Conservation (phyloP, 1,140 invertebrate genomes). For the Araneus ventricosus region DNA sequence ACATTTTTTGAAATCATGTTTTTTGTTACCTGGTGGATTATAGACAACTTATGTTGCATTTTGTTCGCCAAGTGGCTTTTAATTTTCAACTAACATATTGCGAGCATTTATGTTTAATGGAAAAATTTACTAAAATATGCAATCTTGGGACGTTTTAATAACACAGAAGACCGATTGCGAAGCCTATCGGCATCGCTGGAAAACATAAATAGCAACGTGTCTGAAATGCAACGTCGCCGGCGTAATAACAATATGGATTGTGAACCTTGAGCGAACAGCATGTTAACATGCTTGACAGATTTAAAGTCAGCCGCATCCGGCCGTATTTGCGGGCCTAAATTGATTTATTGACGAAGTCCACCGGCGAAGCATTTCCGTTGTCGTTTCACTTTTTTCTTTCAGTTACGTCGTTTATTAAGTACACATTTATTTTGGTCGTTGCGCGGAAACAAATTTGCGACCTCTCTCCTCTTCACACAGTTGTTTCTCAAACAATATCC, state of each 20-base stretch:
- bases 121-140: too few species aligned
- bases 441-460: not conserved
- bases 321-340: not conserved
- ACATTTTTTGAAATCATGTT: too few species aligned
- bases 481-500: constrained; percentile 10
- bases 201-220: not conserved
- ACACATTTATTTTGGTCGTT: not conserved
- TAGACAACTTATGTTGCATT: too few species aligned
- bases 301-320: not conserved
- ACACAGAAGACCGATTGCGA: too few species aligned
- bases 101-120: too few species aligned
- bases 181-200: not conserved
- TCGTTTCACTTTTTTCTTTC: constrained; percentile 4
- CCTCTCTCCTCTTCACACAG: not conserved
- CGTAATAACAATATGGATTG: not conserved
- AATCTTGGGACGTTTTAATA: too few species aligned
- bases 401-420: not conserved
- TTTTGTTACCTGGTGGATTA: too few species aligned
- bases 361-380: constrained; percentile 21
- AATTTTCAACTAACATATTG: too few species aligned
- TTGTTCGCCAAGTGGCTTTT: too few species aligned
- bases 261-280: constrained; percentile 1
- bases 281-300: constrained; percentile 16
- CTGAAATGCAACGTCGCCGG: not conserved
- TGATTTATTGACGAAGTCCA: not conserved